phyloP scores from a whole-genome alignment of 2,888 invertebrate genomes.

The Orchesella flavescens region DNA sequence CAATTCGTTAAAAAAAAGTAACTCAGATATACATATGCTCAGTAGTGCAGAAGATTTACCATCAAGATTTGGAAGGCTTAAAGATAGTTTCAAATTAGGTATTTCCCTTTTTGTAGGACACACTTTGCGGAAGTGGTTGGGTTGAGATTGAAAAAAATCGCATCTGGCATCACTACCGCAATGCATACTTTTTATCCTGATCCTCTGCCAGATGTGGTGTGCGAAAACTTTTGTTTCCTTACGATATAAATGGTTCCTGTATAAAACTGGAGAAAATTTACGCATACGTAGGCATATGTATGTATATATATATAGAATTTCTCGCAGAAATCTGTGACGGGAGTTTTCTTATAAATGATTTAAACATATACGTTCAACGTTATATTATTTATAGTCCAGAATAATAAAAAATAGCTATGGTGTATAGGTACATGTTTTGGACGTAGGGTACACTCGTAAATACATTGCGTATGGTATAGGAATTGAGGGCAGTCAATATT shows the following conservation, averaged over 20 bases:
- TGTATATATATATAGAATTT: no score
- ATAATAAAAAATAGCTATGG: no score
- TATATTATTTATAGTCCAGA: no score
- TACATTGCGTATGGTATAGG: no score
- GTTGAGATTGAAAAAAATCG: constrained; percentile 35
- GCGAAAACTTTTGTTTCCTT: neutral
- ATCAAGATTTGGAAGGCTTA: constrained; percentile 24
- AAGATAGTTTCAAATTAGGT: constrained; percentile 38
- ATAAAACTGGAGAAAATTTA: no score
- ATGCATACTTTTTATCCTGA: constrained; percentile 35
- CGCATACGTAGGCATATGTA: no score
- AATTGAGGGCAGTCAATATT: constrained; percentile 46
- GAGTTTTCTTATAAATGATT: no score
- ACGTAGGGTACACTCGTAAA: no score
- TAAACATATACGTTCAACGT: no score
- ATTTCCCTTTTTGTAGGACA: constrained; percentile 50
- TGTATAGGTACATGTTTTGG: no score
- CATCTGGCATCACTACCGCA: constrained; percentile 35
- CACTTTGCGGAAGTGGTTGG: constrained; percentile 58
- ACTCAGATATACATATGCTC: neutral
- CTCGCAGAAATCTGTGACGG: no score
- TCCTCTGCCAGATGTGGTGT: constrained; percentile 35
- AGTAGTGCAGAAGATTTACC: constrained; percentile 33
- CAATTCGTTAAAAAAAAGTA: constrained; percentile 30
- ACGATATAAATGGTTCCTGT: no score